A percentile compares a stretch with the other conserved stretches of the same genome.
Conservation (phyloP, 2,113 vertebrate genomes). For the Neogobius melanostomus region DNA sequence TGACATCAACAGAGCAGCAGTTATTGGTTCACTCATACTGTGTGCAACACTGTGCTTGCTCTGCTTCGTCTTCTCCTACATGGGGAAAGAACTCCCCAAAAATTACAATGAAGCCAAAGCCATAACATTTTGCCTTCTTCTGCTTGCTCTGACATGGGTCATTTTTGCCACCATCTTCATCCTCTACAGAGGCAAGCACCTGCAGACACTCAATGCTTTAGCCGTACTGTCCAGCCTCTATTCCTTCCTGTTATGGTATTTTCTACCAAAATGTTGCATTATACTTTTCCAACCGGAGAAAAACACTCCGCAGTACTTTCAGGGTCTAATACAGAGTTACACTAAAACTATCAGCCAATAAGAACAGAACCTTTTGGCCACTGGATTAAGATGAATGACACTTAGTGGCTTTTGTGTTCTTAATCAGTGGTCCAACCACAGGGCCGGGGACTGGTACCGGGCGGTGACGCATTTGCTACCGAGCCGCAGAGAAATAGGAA, state of each 20-base stretch:
- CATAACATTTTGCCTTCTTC: constrained; percentile 83
- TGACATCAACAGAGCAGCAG: not conserved
- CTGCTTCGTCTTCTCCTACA: constrained; percentile 85
- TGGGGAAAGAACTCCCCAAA: constrained; percentile 87
- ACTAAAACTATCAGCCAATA: constrained; percentile 74
- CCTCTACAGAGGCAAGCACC: constrained; percentile 67
- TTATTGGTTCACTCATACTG: constrained; percentile 20
- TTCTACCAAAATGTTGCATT: constrained; percentile 82
- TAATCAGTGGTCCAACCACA: too few species aligned
- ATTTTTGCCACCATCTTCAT: constrained; percentile 60
- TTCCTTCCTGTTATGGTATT: constrained; percentile 78
- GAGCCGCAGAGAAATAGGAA: too few species aligned
- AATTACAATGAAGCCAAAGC: constrained; percentile 89
- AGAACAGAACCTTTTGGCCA: not conserved
- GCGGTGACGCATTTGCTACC: too few species aligned
- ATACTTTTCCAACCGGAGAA: constrained; percentile 79
- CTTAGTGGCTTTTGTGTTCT: too few species aligned
- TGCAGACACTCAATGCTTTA: constrained; percentile 53
- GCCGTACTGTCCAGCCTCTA: constrained; percentile 70
- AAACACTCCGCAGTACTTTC: constrained; percentile 83
- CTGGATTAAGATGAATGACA: too few species aligned
- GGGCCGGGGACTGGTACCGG: too few species aligned
- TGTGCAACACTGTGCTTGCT: constrained; percentile 60
- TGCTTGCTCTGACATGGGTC: constrained; percentile 80
- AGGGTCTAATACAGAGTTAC: constrained; percentile 83